Conservation (phyloP, 2,113 vertebrate species). For the Mohoua ochrocephala region DNA sequence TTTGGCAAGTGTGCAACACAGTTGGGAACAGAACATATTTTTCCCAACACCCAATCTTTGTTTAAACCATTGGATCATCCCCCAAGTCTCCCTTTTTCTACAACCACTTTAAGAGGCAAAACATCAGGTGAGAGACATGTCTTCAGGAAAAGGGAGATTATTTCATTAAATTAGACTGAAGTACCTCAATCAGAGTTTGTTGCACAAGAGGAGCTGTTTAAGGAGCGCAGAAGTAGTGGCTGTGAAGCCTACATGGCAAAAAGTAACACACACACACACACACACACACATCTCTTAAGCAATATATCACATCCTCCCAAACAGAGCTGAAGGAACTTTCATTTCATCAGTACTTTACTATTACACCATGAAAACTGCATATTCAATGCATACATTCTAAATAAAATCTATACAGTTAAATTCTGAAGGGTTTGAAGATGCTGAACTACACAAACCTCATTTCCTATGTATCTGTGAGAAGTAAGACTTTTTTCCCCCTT, state of each 20-base stretch:
- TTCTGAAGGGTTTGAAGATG: neutral
- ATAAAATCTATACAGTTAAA: neutral
- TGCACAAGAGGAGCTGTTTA: neutral
- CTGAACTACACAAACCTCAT: neutral
- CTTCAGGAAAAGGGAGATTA: neutral
- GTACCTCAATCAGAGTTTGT: neutral
- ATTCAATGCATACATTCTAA: neutral
- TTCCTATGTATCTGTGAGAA: neutral
- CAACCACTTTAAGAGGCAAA: neutral
- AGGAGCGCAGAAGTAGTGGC: neutral
- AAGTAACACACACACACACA: neutral
- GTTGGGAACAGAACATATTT: slow-evolving; percentile 32
- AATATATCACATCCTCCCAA: neutral
- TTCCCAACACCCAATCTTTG: neutral
- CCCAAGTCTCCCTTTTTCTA: neutral
- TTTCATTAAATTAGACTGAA: neutral
- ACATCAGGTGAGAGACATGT: neutral
- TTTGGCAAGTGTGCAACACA: neutral
- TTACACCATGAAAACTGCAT: neutral
- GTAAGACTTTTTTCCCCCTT: neutral
- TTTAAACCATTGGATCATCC: neutral
- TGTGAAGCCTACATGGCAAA: neutral
- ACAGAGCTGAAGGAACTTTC: neutral
- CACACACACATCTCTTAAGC: neutral
- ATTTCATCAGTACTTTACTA: neutral